Evolutionary conservation across 2,797 vertebrate genomes (phyloP).

Genomic region (Gallinago stenura): DNA sequence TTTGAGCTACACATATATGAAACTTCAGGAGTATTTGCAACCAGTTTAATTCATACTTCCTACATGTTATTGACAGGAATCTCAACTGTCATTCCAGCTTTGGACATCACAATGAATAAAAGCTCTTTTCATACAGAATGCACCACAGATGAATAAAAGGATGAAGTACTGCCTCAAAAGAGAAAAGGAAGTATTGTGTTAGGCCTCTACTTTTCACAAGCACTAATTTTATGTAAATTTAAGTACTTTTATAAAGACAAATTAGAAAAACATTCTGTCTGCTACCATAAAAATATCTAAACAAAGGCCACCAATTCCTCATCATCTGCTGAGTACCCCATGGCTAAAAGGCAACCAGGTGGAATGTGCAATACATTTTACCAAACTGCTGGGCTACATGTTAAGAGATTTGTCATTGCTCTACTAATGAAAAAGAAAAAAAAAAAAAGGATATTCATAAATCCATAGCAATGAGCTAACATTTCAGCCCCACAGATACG

Average conservation of each 20-base stretch:
- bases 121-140: not conserved
- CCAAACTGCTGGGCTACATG: not conserved
- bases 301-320: not conserved
- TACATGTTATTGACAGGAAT: not conserved
- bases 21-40: not conserved
- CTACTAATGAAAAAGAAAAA: not conserved
- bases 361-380: slow-evolving; percentile 38
- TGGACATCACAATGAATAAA: not conserved
- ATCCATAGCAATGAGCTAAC: slow-evolving; percentile 61
- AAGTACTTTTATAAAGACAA: not conserved
- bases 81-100: not conserved
- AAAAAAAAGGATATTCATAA: slow-evolving; percentile 58
- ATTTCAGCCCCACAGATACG: slow-evolving; percentile 29
- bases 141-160: not conserved
- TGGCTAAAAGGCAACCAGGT: not conserved
- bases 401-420: slow-evolving; percentile 37
- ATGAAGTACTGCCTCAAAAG: not conserved
- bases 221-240: not conserved
- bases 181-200: not conserved
- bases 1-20: not conserved
- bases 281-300: not conserved
- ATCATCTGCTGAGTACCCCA: not conserved
- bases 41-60: not conserved
- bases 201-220: not conserved
- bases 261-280: not conserved